Conservation (phyloP, 2,113 vertebrate species). For the Bufo gargarizans region DNA sequence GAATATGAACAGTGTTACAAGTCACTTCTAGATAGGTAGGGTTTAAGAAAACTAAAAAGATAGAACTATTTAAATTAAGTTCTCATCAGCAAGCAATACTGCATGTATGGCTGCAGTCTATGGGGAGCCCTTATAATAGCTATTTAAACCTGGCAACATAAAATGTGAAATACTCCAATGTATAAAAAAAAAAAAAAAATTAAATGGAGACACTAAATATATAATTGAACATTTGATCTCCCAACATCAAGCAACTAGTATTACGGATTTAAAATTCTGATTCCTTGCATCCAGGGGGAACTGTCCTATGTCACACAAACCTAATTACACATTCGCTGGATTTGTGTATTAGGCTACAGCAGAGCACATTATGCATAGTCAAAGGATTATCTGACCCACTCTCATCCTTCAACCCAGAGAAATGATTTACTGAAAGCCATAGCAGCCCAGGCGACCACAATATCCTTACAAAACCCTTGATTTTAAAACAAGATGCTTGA, state of each 20-base stretch:
- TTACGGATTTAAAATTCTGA: background rate
- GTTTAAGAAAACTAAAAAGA: too few relatives aligned
- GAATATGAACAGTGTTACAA: too few relatives aligned
- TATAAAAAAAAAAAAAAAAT: background rate
- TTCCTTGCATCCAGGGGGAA: background rate
- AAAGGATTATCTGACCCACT: slow-evolving; percentile 7
- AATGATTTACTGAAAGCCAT: background rate
- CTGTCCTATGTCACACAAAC: background rate
- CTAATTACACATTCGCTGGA: background rate
- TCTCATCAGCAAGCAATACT: background rate
- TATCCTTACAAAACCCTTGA: background rate
- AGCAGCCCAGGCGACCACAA: background rate
- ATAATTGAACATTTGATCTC: background rate
- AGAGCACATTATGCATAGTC: background rate
- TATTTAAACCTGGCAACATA: background rate
- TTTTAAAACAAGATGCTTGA: background rate
- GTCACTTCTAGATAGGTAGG: too few relatives aligned
- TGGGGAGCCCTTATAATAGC: background rate
- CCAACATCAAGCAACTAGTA: background rate
- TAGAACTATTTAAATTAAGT: background rate
- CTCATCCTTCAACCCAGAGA: background rate
- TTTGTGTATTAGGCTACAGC: background rate
- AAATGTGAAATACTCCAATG: background rate
- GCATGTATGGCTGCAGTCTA: background rate
- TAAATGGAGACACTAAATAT: background rate